These are phyloP conservation scores for Saguinus midas DNA, from an alignment of 2,113 vertebrate genomes.

Conservation along the genomic window DNA sequence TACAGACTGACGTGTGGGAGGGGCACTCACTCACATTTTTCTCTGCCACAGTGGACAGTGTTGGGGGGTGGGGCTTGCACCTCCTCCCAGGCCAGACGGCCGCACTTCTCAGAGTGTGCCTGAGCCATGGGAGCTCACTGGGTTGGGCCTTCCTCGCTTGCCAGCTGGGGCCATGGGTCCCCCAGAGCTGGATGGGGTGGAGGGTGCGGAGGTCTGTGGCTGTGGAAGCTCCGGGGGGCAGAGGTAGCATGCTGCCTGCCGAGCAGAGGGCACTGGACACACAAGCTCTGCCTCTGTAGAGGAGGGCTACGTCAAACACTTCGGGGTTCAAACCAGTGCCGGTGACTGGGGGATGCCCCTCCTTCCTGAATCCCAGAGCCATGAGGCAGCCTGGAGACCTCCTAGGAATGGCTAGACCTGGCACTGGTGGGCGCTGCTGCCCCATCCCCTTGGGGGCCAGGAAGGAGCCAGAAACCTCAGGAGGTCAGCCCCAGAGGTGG, in stretches of 20 bases:
- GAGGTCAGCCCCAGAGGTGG: neutral
- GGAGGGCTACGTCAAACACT: neutral
- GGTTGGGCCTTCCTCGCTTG: too few species aligned
- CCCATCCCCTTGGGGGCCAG: accelerated
- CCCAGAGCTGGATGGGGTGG: neutral
- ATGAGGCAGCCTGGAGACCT: neutral
- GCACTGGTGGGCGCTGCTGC: too few species aligned
- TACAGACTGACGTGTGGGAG: neutral
- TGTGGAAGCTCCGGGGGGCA: neutral
- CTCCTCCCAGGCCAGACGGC: neutral
- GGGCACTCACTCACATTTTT: too few species aligned
- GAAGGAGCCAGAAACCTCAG: neutral
- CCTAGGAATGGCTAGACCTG: neutral
- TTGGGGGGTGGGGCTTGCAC: too few species aligned
- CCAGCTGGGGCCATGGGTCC: neutral
- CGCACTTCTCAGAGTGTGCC: neutral
- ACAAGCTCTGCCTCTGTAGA: neutral
- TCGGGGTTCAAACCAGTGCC: neutral
- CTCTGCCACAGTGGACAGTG: neutral
- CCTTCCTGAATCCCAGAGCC: neutral
- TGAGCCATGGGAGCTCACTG: neutral
- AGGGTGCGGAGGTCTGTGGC: neutral
- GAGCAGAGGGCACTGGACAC: neutral
- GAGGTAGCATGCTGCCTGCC: neutral
- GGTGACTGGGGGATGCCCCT: neutral